These are phyloP conservation scores for Tetragonula clypearis DNA, from an alignment of 1,140 invertebrate genomes.

Conservation along the genomic window DNA sequence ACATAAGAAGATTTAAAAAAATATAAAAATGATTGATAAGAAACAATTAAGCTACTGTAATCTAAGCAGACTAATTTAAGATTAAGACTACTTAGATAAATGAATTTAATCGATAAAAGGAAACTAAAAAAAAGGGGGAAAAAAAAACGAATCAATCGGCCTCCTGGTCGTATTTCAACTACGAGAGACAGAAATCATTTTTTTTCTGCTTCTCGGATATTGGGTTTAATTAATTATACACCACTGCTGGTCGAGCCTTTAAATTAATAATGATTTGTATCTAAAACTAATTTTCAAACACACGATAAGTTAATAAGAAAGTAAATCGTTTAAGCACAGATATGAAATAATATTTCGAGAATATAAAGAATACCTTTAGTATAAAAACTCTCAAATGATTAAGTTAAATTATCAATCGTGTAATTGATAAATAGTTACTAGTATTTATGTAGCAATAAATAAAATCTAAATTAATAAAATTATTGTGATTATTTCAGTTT, in stretches of 20 bases:
- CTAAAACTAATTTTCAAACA: slow-evolving; percentile 4
- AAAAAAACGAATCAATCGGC: slow-evolving; percentile 41
- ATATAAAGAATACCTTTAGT: background rate
- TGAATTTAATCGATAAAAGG: slow-evolving; percentile 71
- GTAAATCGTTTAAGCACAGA: background rate
- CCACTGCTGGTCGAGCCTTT: slow-evolving; percentile 38
- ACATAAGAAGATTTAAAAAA: slow-evolving; percentile 16
- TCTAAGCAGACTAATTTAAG: slow-evolving; percentile 74
- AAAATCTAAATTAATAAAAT: background rate
- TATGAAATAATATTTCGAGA: slow-evolving; percentile 27
- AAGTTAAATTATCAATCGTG: slow-evolving; percentile 5
- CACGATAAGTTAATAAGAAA: background rate
- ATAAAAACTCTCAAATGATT: background rate
- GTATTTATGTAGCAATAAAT: slow-evolving; percentile 15
- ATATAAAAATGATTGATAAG: slow-evolving; percentile 57
- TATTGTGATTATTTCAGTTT: background rate
- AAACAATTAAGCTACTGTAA: slow-evolving; percentile 76
- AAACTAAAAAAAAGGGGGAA: slow-evolving; percentile 16
- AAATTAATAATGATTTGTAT: background rate
- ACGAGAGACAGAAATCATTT: slow-evolving; percentile 42
- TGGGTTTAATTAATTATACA: slow-evolving; percentile 35
- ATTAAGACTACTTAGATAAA: slow-evolving; percentile 73
- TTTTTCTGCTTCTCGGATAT: slow-evolving; percentile 47
- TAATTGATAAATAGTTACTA: background rate
- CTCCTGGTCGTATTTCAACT: slow-evolving; percentile 36